Base-by-base conservation (phyloP, 2,888 invertebrate genomes). In the Xanthorhoe spadicearia region DNA sequence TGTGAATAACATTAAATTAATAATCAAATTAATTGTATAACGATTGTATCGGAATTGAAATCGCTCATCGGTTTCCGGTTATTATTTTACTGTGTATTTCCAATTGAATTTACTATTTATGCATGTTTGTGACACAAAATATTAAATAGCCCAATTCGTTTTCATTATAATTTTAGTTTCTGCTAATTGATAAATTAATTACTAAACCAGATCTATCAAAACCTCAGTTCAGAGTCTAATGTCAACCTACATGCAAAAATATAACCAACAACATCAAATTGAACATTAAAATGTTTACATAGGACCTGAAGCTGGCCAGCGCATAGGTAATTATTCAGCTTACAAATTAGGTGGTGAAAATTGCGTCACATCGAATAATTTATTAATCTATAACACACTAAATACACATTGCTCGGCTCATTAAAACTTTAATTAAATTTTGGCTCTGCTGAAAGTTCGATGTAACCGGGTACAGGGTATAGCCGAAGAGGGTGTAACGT, bases 391-490 rank as follows among this genome's bases (percentile, higher is more conserved):
- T 46, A 57, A 32, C 64, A 62, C 69, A 66, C 74, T 66, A 75
- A 82, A 81, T 80, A 81, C 78, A 84, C 83, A 82, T 81, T 74
- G 80, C 79, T 74, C 69, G 80, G 77, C 84, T 88, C 86, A 89
- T 89, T 88, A 87, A 87, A 90, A 90, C 83, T 90, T 90, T 89
- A 90, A 89, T 90, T 88, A 89, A 90, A 86, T 89, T 89, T 82
- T 79, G 75, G 77, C 79, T 75, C 84, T 75, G 76, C 64, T 76
- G 82, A 77, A 82, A 85, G 80, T 82, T 78, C 79, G 83, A 84
- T 80, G 79, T 82, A 48, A 48, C 54, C 49, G 35, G 17, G 48
- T 35, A 32, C 32, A 32, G 4, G 38, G 23, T 13, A 66, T 46
- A 52, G 32, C 23, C 18, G 52, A 28, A 49, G 19, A 48, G 48